Conservation (phyloP, 2,113 vertebrate genomes). For the Aegithalos caudatus region DNA sequence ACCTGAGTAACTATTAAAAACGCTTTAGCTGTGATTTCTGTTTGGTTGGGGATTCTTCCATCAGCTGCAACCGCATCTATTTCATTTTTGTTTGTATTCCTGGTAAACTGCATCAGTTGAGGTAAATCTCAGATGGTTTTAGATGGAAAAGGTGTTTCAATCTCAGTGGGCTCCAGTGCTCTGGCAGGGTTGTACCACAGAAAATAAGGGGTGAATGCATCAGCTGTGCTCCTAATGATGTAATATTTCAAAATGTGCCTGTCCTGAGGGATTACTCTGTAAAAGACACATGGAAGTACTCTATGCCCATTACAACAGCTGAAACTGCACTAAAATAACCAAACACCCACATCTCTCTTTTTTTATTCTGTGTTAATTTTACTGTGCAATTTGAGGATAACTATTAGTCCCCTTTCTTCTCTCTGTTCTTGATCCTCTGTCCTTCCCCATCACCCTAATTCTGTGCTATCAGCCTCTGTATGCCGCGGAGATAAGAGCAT, state of each 20-base stretch:
- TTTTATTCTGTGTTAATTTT: not conserved
- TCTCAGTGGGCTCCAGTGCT: not conserved
- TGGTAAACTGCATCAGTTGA: not conserved
- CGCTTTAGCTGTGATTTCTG: not conserved
- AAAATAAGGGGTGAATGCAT: not conserved
- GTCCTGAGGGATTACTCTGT: not conserved
- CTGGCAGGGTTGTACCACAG: not conserved
- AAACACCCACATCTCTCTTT: not conserved
- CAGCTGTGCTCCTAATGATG: constrained; percentile 6
- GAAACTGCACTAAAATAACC: not conserved
- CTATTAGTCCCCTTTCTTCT: not conserved
- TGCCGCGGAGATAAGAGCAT: fast-evolving
- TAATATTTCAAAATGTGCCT: not conserved
- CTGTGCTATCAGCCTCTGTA: not conserved
- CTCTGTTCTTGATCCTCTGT: not conserved
- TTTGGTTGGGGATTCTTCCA: not conserved
- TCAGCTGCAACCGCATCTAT: not conserved
- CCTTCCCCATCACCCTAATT: not conserved
- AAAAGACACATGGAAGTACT: not conserved
- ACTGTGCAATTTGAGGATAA: not conserved
- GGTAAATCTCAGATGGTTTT: not conserved
- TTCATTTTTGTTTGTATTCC: not conserved
- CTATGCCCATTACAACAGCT: not conserved
- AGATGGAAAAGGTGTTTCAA: not conserved
- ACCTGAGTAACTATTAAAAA: not conserved